A percentile compares a stretch with the other conserved stretches of the same genome.
Evolutionary conservation across 2,797 vertebrate species (phyloP).

Genomic region (Pitangus sulphuratus): DNA sequence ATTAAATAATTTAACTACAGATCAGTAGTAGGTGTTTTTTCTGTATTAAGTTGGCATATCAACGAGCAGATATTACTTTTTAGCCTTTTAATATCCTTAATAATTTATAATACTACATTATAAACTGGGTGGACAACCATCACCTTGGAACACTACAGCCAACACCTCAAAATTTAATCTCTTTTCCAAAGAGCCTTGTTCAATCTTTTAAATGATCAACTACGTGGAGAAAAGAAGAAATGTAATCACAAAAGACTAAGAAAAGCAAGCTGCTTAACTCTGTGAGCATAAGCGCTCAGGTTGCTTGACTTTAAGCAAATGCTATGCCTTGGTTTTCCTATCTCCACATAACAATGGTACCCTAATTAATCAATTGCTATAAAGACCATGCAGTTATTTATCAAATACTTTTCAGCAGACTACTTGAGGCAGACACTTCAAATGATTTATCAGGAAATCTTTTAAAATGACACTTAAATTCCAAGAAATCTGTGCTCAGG

Average conservation of each 20-base stretch:
- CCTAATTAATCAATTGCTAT: neutral
- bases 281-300: neutral
- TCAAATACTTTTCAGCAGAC: neutral
- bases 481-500: neutral
- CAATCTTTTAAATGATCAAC: conserved; percentile 22
- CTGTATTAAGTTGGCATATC: conserved; percentile 60
- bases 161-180: conserved; percentile 41
- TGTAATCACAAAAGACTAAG: neutral
- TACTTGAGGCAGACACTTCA: neutral
- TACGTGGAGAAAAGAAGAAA: neutral
- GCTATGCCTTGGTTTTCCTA: neutral
- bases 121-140: conserved; percentile 48
- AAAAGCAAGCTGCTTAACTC: neutral
- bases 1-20: conserved; percentile 73
- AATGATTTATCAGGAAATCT: neutral
- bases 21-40: conserved; percentile 68
- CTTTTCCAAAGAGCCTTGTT: conserved; percentile 42
- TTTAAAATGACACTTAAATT: neutral
- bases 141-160: conserved; percentile 44
- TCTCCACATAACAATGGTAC: accelerated
- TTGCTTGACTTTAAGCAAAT: neutral
- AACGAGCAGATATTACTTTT: conserved; percentile 67
- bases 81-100: conserved; percentile 71
- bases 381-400: neutral
- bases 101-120: conserved; percentile 72